Evolutionary conservation across 30 jellyfish, hydroid and myxozoan species (phyloP), one percentile per base, ranked within the genome.

Genomic region (Rhopilema esculentum): DNA sequence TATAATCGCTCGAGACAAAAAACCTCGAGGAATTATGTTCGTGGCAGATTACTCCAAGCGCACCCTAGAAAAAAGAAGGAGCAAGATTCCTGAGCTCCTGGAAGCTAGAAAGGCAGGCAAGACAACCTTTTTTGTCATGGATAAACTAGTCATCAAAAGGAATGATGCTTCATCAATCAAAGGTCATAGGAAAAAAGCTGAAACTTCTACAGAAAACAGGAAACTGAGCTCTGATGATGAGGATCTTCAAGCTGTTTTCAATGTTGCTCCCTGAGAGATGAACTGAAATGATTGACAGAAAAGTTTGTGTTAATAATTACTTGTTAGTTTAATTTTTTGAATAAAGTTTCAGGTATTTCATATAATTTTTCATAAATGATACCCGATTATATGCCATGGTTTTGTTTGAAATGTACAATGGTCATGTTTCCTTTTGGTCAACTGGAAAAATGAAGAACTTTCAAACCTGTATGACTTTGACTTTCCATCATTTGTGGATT

Each of bases 371-470:
- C n/a, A n/a, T n/a, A 80, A 64, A 80, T 63, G 22, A 83, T 63
- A 22, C 62, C 90, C 49, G 83, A 80, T 61, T 69, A 80, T 67
- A 51, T 66, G 48, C 82, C 90, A 20, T 80, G 90, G 90, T 80
- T 80, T 51, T 49, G 86, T 25, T 27, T 52, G 49, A 75, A 75
- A 33, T 80, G 83, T 66, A 64, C 90, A 62, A 68, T 23, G 19
- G 20, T 80, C 69, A 80, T 63, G 90, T 80, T 80, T 67, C 90
- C 68, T 62, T 79, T 79, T 52, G 89, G 89, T 61, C 89, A 80
- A 27, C 69, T 17, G 91, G n/a, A n/a, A 82, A 19, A 33, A 69
- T 49, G 84, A 66, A 19, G 91, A 82, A 52, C 85, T 82, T 1
- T 66, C 91, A 6, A 68, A 82, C 75, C 84, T 82, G 75, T 25